Percentiles rank a stretch among this genome's conserved stretches.
Evolutionary conservation across 2,113 vertebrate species (phyloP).

Genomic region (Chrysemys picta): DNA sequence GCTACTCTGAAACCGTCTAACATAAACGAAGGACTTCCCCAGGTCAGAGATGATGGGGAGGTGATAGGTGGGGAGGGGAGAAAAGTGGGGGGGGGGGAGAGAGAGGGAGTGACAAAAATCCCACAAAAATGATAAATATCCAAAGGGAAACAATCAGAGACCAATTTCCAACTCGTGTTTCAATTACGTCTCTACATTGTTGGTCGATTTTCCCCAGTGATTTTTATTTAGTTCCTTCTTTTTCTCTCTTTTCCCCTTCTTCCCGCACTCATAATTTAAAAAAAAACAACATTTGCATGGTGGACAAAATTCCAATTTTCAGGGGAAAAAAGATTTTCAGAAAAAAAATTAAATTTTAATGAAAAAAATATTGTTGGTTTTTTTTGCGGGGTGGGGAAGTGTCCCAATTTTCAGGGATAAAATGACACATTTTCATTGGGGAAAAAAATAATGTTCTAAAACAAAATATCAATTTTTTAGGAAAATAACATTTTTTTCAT

Average conservation of each 20-base stretch:
- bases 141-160: background rate
- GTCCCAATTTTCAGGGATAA: background rate
- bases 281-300: background rate
- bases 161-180: background rate
- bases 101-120: too few species aligned
- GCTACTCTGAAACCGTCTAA: too few species aligned
- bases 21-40: too few species aligned
- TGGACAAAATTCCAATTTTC: background rate
- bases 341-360: background rate
- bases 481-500: background rate
- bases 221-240: background rate
- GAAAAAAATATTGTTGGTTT: too few species aligned
- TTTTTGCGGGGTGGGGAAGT: background rate
- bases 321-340: background rate
- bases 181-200: background rate
- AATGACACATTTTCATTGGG: background rate
- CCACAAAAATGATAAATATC: background rate
- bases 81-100: background rate
- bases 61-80: too few species aligned
- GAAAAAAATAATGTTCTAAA: background rate
- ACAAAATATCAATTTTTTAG: background rate
- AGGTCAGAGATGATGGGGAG: background rate
- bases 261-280: background rate
- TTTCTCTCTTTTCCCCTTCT: background rate
- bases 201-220: background rate